Evolutionary conservation across 2,113 vertebrate species (phyloP).

Genomic region (Aldabrachelys gigantea): DNA sequence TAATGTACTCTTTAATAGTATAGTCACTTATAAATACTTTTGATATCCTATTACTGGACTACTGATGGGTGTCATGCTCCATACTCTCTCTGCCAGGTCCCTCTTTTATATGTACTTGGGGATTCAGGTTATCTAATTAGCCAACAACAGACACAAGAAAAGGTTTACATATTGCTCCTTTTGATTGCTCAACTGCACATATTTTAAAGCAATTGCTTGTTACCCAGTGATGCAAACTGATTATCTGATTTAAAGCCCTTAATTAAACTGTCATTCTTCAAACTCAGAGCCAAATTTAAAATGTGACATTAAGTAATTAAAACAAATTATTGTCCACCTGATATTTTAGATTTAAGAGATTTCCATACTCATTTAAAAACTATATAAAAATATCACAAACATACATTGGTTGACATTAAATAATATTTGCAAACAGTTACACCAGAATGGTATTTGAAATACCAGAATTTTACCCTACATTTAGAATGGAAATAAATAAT

Average conservation of each 20-base stretch:
- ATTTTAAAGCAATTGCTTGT: conserved; percentile 59
- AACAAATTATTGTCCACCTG: conserved; percentile 56
- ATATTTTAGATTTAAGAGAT: conserved; percentile 60
- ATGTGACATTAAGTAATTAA: conserved; percentile 58
- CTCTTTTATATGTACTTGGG: neutral
- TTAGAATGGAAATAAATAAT: neutral
- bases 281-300: conserved; percentile 40
- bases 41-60: neutral
- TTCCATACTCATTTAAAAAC: conserved; percentile 57
- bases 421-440: neutral
- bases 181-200: conserved; percentile 25
- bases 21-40: neutral
- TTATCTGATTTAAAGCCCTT: conserved; percentile 64
- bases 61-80: neutral
- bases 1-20: neutral
- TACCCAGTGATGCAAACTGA: conserved; percentile 63
- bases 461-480: neutral
- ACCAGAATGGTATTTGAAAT: neutral
- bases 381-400: neutral
- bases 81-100: neutral
- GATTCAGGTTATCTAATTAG: conserved; percentile 2
- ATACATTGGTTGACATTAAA: neutral
- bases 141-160: neutral
- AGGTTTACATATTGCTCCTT: conserved; percentile 27
- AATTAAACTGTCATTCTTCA: conserved; percentile 73